Evolutionary conservation across 2,113 vertebrate genomes (phyloP), one percentile per base, ranked within the genome.

Genomic region (Malurus elegans): DNA sequence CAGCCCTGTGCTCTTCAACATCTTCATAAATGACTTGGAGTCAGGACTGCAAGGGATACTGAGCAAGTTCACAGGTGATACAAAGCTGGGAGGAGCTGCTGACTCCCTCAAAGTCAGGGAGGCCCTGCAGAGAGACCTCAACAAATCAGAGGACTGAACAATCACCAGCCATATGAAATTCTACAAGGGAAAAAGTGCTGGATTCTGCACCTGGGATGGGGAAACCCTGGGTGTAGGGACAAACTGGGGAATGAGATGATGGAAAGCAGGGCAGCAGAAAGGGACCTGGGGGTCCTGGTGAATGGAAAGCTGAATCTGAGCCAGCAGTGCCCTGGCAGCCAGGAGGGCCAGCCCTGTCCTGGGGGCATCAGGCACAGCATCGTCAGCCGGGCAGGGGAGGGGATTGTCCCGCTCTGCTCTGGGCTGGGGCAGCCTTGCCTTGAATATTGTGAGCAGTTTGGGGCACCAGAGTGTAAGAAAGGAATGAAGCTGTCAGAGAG

Each of bases 401-500:
- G 45, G 21, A 86, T 69, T 76, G 53, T 60, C 36, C 62, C 3
- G 6, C 14, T 69, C 83, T 67, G 36, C 53, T 51, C 72, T 69
- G 62, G 0, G 1, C 72, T 51, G 72, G 14, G 11, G 14, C 0
- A 0, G 53, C 53, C 45, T 76, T 45, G 36, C 14, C 72, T 51
- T 0, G 0, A 51, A 4, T 36, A 0, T 8, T 44, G 31, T 1
- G 42, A 0, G 32, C 45, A 44, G 36, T 5, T 67, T 10, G 32
- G 32, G 53, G 45, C 2, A 2, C 20, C 0, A 1, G 26, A 44
- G 8, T 12, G 0, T 12, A 12, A 23, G 20, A 58, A 67, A 67
- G 72, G 6, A 4, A 4, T 2, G 0, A n/a, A 56, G 3, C 3
- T 57, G 3, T 57, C 7, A 36, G 17, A 86, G 34, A 58, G 14